These are phyloP conservation scores for Oscheius sp. DNA, from an alignment of 2,888 invertebrate species.

Conservation along the genomic window DNA sequence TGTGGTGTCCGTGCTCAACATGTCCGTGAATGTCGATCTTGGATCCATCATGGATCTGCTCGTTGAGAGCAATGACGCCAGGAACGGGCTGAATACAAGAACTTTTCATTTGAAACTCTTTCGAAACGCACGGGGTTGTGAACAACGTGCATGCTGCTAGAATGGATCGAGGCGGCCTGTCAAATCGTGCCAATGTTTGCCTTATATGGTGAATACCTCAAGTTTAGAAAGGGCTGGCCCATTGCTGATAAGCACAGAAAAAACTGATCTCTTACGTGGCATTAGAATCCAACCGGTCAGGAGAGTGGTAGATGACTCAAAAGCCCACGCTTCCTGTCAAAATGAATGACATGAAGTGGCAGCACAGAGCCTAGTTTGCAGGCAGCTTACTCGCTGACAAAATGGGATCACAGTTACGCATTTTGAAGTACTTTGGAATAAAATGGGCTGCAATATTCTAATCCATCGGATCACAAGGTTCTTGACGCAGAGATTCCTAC, in stretches of 20 bases:
- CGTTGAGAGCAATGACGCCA: conserved; percentile 48
- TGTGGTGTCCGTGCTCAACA: conserved; percentile 54
- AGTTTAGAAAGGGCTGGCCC: conserved; percentile 8
- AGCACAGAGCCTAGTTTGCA: neutral
- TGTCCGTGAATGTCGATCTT: conserved; percentile 51
- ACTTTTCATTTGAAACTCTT: neutral
- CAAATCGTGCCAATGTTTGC: conserved; percentile 23
- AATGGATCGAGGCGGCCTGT: conserved; percentile 22
- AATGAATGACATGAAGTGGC: neutral
- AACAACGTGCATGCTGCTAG: conserved; percentile 51
- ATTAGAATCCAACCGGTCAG: neutral
- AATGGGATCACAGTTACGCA: no score
- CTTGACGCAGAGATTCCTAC: no score
- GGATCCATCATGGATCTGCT: conserved; percentile 50
- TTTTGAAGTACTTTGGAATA: no score
- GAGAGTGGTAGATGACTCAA: conserved; percentile 1
- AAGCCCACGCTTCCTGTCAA: conserved; percentile 28
- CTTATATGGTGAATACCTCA: conserved; percentile 20
- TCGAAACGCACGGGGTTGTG: conserved; percentile 54
- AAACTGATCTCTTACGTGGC: neutral
- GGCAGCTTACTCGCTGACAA: no score
- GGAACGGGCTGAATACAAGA: conserved; percentile 47
- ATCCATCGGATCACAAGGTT: no score
- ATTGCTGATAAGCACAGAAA: conserved; percentile 25
- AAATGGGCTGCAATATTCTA: no score